Evolutionary conservation across 2,113 vertebrate genomes (phyloP), one percentile per base, ranked within the genome.

Genomic region (Zosterops lateralis): DNA sequence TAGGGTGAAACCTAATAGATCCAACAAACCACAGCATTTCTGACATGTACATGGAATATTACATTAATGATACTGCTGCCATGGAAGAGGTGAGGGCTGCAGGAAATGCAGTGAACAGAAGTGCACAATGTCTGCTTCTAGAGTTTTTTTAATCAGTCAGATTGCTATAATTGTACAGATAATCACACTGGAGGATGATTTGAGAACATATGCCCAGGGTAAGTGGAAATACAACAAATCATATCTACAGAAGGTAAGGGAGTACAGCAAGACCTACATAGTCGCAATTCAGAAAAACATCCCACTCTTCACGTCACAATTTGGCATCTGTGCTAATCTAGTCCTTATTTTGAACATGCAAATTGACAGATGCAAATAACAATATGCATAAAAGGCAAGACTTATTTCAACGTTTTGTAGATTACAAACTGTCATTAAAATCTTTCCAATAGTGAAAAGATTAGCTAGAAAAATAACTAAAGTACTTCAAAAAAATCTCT

Each of bases 331-430:
- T 60, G 54, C 76, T 77, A 86, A 90, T 71, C 47, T 45, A 80
- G 75, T 47, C 65, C n/a, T 89, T 75, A 67, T 56, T 93, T 38
- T 84, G 80, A 92, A 95, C 51, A 79, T 74, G 51, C 51, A 85
- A 91, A 94, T 47, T 75, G 44, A 64, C 88, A 94, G 95, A 93
- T 89, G 87, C 38, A 64, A 92, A 74, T n/a, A 84, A 75, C 50
- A 83, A 56, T 72, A 75, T 10, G 70, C 87, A 75, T 62, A 87
- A 95, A 88, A 93, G 72, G 34, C 38, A 86, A 89, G 48, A 90
- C 65, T 78, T 64, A 88, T 58, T 83, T 95, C 65, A 91, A 28
- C 58, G n/a, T 31, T 84, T 74, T 67, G 40, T 56, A 92, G 65
- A 94, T 81, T 84, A 83, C 16, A 45, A 87, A 50, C 47, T 34